Conservation (phyloP, 2,113 vertebrate species). For the Orycteropus afer region DNA sequence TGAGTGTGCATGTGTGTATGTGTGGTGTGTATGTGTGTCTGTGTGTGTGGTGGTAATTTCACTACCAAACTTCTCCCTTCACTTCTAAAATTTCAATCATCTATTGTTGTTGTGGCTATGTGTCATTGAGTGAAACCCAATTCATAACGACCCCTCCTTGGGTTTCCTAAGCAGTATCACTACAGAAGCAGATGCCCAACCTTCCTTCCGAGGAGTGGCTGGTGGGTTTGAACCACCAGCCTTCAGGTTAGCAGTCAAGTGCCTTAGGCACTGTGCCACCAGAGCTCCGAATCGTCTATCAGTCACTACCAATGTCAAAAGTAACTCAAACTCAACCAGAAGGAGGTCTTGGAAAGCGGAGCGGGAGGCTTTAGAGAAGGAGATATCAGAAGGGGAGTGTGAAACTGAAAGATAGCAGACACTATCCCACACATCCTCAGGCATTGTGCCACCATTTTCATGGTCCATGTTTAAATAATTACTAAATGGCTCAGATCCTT, state of each 20-base stretch:
- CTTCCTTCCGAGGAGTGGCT: too few species aligned
- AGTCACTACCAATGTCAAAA: not conserved
- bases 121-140: too few species aligned
- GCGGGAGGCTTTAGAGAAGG: not conserved
- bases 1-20: not conserved
- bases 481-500: not conserved
- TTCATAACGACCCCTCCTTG: too few species aligned
- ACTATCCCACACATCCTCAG: not conserved
- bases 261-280: too few species aligned
- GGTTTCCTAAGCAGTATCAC: too few species aligned
- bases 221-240: too few species aligned
- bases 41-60: not conserved
- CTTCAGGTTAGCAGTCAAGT: too few species aligned
- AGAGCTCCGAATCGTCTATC: not conserved
- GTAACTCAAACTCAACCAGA: too few species aligned
- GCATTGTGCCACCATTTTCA: not conserved
- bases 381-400: not conserved
- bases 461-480: not conserved
- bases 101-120: too few species aligned
- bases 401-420: not conserved
- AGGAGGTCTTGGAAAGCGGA: not conserved
- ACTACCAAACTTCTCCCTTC: not conserved
- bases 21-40: fast-evolving
- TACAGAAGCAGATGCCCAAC: too few species aligned
- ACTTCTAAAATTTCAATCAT: not conserved